These are phyloP conservation scores for Tachyglossus aculeatus DNA, from an alignment of 2,797 vertebrate genomes.

Conservation along the genomic window DNA sequence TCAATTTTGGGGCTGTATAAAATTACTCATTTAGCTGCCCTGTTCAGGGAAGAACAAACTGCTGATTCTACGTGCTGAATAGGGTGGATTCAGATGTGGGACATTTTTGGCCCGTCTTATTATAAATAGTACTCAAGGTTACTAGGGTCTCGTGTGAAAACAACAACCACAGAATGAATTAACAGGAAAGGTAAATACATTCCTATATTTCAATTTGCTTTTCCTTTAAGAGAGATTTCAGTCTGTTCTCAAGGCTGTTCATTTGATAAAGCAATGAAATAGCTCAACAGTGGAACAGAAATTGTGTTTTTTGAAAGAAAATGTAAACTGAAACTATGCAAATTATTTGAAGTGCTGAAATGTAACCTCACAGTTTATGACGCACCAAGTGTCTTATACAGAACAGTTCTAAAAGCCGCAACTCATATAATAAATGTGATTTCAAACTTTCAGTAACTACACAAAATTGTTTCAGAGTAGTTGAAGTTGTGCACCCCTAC, in stretches of 20 bases:
- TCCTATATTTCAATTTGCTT: background rate
- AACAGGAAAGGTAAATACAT: background rate
- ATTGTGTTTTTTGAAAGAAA: slow-evolving; percentile 2
- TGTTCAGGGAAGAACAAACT: slow-evolving; percentile 9
- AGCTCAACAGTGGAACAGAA: background rate
- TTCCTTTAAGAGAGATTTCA: background rate
- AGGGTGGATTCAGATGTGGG: background rate
- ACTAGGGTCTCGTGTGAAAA: slow-evolving; percentile 1
- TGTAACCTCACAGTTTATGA: no score
- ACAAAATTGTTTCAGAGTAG: no score
- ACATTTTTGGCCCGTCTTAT: slow-evolving; percentile 8
- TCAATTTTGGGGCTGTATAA: background rate
- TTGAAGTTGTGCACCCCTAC: no score
- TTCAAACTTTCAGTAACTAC: no score
- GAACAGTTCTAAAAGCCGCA: no score
- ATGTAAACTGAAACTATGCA: no score
- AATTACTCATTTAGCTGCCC: background rate
- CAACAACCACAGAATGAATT: background rate
- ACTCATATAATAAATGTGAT: no score
- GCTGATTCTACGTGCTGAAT: background rate
- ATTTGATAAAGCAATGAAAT: background rate
- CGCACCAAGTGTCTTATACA: no score
- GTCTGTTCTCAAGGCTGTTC: background rate
- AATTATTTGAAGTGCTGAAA: no score
- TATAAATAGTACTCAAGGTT: slow-evolving; percentile 19